Evolutionary conservation across 1,140 invertebrate species (phyloP).

Genomic region (Diachasma alloeum): DNA sequence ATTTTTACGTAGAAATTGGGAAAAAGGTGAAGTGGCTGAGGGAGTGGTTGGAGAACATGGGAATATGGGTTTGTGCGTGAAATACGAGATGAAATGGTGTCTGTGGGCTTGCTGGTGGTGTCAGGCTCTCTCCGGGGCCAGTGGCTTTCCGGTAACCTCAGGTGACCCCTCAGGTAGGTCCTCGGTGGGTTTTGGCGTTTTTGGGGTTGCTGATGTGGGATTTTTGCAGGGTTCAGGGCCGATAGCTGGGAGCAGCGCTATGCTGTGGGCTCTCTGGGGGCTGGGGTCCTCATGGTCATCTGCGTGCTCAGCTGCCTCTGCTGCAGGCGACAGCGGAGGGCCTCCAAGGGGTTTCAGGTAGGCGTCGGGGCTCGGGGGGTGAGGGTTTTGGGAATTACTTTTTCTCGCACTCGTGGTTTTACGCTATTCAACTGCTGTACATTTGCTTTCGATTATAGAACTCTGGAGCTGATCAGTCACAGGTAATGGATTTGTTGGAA

Average conservation of each 20-base stretch:
- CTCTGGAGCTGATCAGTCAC: conserved; percentile 46
- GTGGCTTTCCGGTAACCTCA: conserved; percentile 20
- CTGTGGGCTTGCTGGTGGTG: conserved; percentile 27
- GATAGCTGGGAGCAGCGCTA: conserved; percentile 34
- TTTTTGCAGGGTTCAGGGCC: background rate
- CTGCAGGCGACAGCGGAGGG: conserved; percentile 53
- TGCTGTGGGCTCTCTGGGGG: conserved; percentile 45
- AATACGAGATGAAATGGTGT: conserved; percentile 17
- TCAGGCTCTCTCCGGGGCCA: background rate
- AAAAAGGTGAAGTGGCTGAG: background rate
- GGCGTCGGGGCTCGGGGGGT: background rate
- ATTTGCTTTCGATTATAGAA: conserved; percentile 45
- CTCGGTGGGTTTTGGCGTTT: too few relatives aligned
- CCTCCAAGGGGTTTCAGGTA: conserved; percentile 60
- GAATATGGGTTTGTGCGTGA: conserved; percentile 14
- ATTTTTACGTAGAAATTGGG: background rate
- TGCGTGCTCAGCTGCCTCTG: conserved; percentile 58
- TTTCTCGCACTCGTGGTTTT: background rate
- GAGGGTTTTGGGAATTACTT: background rate
- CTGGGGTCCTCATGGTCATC: conserved; percentile 49
- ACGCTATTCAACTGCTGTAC: background rate
- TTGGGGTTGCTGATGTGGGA: background rate
- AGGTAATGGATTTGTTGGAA: conserved; percentile 40
- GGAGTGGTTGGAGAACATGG: conserved; percentile 16
- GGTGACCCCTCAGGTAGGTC: conserved; percentile 8